Conservation (phyloP, 2,113 vertebrate species). For the Poecilia latipinna region DNA sequence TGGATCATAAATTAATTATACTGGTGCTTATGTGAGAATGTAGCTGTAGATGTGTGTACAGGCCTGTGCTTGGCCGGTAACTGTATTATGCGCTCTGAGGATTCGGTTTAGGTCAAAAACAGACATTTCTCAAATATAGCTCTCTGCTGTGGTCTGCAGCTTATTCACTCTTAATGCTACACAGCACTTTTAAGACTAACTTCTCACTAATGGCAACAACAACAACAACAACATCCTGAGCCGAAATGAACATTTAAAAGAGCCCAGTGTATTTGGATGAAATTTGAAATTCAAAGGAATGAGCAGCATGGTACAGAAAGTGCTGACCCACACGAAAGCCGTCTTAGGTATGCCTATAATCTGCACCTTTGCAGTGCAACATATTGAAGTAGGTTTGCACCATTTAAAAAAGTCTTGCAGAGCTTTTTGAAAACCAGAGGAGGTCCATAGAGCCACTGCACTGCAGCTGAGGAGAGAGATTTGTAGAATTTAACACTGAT, state of each 20-base stretch:
- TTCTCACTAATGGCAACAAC: not conserved
- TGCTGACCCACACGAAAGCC: not conserved
- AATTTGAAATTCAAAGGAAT: not conserved
- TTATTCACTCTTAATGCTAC: constrained; percentile 7
- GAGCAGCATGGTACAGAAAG: not conserved
- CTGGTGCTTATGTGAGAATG: constrained; percentile 29
- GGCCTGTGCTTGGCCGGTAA: constrained; percentile 4
- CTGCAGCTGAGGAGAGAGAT: not conserved
- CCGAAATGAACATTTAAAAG: not conserved
- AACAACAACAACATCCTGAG: not conserved
- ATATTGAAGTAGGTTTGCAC: not conserved
- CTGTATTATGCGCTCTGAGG: not conserved
- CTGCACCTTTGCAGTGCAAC: too few species aligned
- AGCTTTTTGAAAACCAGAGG: not conserved
- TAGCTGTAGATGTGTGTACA: constrained; percentile 4
- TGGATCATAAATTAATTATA: constrained; percentile 58
- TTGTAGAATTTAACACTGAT: not conserved
- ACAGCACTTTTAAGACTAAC: accelerated
- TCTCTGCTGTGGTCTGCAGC: constrained; percentile 9
- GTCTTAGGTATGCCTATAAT: not conserved
- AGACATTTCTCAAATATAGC: constrained; percentile 9
- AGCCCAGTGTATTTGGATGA: not conserved
- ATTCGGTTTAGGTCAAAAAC: constrained; percentile 16
- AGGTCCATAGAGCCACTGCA: not conserved
- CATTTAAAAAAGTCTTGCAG: not conserved